Percentiles rank a stretch among this genome's conserved stretches.
These are phyloP conservation scores for Drosophila phalerata DNA, from an alignment of 2,888 invertebrate genomes.

Conservation along the genomic window DNA sequence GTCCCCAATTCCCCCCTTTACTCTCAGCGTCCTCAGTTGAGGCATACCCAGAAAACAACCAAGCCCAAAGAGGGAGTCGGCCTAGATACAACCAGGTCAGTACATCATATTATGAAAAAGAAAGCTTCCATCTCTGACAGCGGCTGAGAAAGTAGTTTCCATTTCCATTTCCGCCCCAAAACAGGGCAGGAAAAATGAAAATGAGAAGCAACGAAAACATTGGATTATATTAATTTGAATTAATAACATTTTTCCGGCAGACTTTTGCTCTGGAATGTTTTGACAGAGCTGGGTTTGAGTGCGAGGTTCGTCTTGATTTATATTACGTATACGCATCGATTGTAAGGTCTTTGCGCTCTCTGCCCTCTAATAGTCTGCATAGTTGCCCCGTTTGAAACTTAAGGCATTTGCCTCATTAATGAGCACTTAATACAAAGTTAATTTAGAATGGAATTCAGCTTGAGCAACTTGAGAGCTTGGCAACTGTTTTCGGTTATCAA, in stretches of 20 bases:
- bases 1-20: background rate
- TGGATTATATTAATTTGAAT: constrained; percentile 83
- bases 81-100: constrained; percentile 66
- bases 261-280: constrained; percentile 61
- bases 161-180: constrained; percentile 69
- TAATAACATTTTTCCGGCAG: constrained; percentile 82
- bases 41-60: constrained; percentile 29
- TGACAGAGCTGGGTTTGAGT: constrained; percentile 11
- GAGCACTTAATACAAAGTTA: constrained; percentile 73
- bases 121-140: constrained; percentile 31
- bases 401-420: constrained; percentile 66
- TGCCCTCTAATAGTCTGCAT: constrained; percentile 15
- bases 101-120: constrained; percentile 54
- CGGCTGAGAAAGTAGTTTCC: constrained; percentile 73
- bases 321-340: constrained; percentile 25
- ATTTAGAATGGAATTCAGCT: constrained; percentile 66
- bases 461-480: constrained; percentile 6
- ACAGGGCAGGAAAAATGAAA: constrained; percentile 13
- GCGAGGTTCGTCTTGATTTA: constrained; percentile 39
- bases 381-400: constrained; percentile 34
- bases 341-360: constrained; percentile 7
- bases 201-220: constrained; percentile 50
- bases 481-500: constrained; percentile 25
- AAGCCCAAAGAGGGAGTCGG: constrained; percentile 23
- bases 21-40: background rate